phyloP scores from a whole-genome alignment of 2,888 invertebrate species.

The Cephus sareptanus region DNA sequence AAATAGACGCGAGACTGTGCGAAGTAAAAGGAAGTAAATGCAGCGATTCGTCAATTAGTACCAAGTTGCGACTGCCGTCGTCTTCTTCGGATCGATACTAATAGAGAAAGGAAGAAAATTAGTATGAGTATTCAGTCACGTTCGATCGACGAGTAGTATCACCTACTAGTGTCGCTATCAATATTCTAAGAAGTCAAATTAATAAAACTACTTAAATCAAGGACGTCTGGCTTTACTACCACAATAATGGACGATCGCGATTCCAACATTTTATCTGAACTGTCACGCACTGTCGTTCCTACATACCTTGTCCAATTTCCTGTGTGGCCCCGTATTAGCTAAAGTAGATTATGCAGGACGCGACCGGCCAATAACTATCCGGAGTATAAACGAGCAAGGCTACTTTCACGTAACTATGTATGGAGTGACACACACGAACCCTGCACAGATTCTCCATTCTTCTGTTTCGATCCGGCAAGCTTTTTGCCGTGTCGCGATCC shows the following conservation, averaged over 20 bases:
- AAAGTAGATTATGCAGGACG: not conserved
- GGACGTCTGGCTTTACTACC: not conserved
- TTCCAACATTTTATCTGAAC: not conserved
- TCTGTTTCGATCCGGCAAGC: not conserved
- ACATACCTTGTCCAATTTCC: not conserved
- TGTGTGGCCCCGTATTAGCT: not conserved
- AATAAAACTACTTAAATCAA: not conserved
- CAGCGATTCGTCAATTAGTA: not conserved
- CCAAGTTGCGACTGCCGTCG: not conserved
- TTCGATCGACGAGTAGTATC: not conserved
- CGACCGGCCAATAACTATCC: not conserved
- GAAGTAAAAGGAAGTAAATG: not conserved
- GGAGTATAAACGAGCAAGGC: conserved; percentile 29
- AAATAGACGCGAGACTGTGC: not conserved
- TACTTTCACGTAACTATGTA: conserved; percentile 38
- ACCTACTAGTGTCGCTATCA: not conserved
- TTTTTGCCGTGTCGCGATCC: not conserved
- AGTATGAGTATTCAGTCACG: not conserved
- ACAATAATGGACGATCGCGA: not conserved
- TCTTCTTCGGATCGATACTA: not conserved
- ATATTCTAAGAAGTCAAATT: not conserved
- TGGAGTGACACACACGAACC: not conserved
- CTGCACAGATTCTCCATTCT: not conserved
- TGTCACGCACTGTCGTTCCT: not conserved
- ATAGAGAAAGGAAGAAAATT: not conserved